phyloP scores from a whole-genome alignment of 2,113 vertebrate species.

The Chaetura pelagica region DNA sequence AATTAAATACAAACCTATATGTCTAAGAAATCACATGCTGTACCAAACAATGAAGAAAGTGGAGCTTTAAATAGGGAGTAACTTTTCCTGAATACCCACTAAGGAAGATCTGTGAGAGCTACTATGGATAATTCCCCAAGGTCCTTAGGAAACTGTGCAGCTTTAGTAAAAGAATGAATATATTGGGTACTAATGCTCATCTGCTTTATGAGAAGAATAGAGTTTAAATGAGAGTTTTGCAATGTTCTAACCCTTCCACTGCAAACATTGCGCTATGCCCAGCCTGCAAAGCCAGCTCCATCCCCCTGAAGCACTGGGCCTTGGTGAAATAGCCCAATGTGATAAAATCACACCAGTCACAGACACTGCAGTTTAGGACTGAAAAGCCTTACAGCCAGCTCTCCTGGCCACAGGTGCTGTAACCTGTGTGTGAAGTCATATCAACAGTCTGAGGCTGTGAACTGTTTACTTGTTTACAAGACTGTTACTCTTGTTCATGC shows the following conservation, averaged over 20 bases:
- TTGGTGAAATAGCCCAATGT: neutral
- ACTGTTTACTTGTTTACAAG: neutral
- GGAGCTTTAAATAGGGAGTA: neutral
- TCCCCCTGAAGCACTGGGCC: neutral
- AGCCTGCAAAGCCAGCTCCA: neutral
- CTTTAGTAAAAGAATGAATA: neutral
- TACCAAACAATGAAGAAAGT: neutral
- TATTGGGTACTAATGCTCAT: neutral
- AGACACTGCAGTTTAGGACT: neutral
- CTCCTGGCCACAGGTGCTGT: neutral
- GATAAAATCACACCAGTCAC: neutral
- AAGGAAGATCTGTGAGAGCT: neutral
- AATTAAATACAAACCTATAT: constrained; percentile 35
- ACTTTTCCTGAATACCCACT: neutral
- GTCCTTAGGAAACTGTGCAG: neutral
- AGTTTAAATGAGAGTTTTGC: neutral
- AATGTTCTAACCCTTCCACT: neutral
- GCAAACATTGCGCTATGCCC: neutral
- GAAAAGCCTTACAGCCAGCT: neutral
- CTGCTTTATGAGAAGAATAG: neutral
- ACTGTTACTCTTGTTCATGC: neutral
- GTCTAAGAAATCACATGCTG: neutral
- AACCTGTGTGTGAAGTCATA: neutral
- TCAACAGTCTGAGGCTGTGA: neutral
- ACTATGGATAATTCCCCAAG: neutral